Conservation (phyloP, 1,140 invertebrate genomes). For the Sarcophaga peregrina region DNA sequence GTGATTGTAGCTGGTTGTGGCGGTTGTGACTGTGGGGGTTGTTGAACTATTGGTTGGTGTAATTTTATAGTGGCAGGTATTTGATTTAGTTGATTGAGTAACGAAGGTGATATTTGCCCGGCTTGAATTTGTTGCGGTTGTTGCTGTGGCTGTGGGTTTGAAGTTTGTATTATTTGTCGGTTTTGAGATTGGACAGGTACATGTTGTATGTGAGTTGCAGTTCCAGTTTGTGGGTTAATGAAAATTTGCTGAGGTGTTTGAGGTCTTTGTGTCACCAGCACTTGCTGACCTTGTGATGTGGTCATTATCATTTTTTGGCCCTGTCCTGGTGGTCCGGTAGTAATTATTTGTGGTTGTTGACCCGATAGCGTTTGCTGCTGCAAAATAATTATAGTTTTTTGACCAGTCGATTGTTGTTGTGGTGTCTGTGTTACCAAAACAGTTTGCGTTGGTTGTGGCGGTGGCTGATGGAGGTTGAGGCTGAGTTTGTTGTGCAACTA, state of each 20-base stretch:
- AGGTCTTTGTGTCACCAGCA: conserved; percentile 71
- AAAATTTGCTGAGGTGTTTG: conserved; percentile 59
- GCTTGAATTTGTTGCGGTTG: conserved; percentile 40
- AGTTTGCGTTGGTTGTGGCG: conserved; percentile 52
- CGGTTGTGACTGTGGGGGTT: conserved; percentile 9
- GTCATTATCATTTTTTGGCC: conserved; percentile 73
- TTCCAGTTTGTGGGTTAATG: conserved; percentile 56
- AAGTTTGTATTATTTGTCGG: conserved; percentile 45
- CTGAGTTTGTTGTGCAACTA: conserved; percentile 71
- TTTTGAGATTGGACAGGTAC: conserved; percentile 45
- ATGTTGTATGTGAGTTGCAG: conserved; percentile 48
- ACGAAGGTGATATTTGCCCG: conserved; percentile 60
- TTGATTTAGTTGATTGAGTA: conserved; percentile 61
- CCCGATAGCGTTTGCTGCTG: conserved; percentile 71
- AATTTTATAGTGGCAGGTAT: conserved; percentile 64
- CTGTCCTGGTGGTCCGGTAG: conserved; percentile 47
- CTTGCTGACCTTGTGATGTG: conserved; percentile 75
- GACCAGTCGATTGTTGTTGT: conserved; percentile 69
- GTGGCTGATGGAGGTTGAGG: conserved; percentile 54
- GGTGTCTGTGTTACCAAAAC: conserved; percentile 64
- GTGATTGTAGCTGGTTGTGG: conserved; percentile 43
- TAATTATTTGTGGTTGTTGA: conserved; percentile 53
- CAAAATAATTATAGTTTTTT: conserved; percentile 79
- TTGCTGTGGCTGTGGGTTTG: conserved; percentile 44
- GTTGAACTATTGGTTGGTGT: conserved; percentile 54